Base-by-base conservation (phyloP, 2,888 invertebrate genomes). In the Panzeria rudis region DNA sequence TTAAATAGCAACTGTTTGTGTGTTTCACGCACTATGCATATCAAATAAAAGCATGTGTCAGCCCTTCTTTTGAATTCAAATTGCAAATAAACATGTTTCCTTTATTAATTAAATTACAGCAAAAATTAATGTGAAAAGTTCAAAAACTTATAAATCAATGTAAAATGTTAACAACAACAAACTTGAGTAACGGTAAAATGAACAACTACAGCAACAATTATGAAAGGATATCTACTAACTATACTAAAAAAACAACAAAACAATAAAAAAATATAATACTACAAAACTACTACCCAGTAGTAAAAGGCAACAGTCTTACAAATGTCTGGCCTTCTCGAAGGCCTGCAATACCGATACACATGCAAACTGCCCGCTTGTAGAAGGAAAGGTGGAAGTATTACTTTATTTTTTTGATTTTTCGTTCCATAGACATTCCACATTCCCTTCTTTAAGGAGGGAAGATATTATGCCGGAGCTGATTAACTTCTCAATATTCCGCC, bases 121-220 rank as follows among this genome's bases (percentile, higher is more conserved):
- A 80, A 77, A 64, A 77, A 73, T 75, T 85, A 85, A 85, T 85
- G 81, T 69, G 47, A 71, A 82, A 78, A 81, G 81, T 81, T 85
- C 64, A 85, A 78, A 64, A 77, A 64, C 47, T 59, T 81, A 85
- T 85, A 85, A 85, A 85, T 85, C 81, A 85, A 81, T 77, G 73
- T 81, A 59, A 50, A 54, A 41, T 35, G n/a, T 64, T 20, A 76
- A 52, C 52, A 47, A 72, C 11, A 68, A 71, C 32, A 20, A 38
- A 3, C 29, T 25, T 54, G 4, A 1, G 9, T 13, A 41, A 17
- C 5, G 41, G 5, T 29, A 17, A n/a, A 56, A 41, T 11, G 52
- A 56, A 59, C 13, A 47, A 20, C 20, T 29, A 5, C 25, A 68
- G 23, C 23, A 69, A 69, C 17, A 13, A 38, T 20, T 50, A 23